Evolutionary conservation across 1,140 invertebrate species (phyloP).

Genomic region (Drosophila bocqueti): DNA sequence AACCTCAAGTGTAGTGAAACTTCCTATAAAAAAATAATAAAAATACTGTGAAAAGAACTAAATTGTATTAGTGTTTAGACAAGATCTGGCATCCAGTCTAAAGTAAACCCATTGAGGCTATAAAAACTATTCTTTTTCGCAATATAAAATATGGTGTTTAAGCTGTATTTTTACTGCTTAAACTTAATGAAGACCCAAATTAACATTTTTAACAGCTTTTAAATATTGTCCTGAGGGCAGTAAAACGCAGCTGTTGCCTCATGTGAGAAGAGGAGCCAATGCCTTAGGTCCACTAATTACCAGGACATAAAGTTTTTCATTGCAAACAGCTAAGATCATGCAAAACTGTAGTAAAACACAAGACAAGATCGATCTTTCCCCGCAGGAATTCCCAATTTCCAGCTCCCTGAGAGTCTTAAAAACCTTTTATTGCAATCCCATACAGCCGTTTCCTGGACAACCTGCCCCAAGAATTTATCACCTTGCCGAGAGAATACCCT

Average conservation of each 20-base stretch:
- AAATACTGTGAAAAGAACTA: neutral
- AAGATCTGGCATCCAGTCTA: neutral
- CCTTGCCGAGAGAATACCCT: slow-evolving; percentile 29
- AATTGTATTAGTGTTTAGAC: neutral
- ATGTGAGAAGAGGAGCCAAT: neutral
- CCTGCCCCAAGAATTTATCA: slow-evolving; percentile 41
- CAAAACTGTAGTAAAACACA: slow-evolving; percentile 4
- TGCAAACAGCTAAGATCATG: slow-evolving; percentile 13
- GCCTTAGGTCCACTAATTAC: neutral
- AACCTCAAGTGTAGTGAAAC: neutral
- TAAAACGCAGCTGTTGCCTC: neutral
- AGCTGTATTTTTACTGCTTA: neutral
- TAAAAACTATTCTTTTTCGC: neutral
- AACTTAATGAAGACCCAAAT: slow-evolving; percentile 5
- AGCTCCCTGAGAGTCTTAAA: slow-evolving; percentile 3
- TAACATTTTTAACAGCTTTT: slow-evolving; percentile 8
- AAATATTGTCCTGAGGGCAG: neutral
- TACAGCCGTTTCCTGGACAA: slow-evolving; percentile 10
- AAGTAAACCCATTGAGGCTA: neutral
- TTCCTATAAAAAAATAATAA: neutral
- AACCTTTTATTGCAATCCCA: slow-evolving; percentile 9
- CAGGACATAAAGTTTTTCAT: slow-evolving; percentile 1
- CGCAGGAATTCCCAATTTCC: neutral
- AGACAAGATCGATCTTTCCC: slow-evolving; percentile 5
- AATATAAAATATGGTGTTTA: neutral